Conservation (phyloP, 2,797 vertebrate species). For the Anisognathus igniventris region DNA sequence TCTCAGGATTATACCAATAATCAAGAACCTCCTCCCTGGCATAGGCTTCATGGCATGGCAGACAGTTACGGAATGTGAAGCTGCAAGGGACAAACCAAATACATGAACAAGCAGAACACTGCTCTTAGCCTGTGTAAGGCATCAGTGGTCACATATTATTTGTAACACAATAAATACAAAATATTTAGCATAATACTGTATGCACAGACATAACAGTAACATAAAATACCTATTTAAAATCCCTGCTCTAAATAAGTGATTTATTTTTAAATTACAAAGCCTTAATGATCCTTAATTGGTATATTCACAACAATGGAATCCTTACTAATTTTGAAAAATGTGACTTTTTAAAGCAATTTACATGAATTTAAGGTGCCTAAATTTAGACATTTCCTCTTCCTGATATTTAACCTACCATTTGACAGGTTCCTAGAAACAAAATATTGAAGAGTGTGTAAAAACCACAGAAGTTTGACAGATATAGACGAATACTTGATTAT, state of each 20-base stretch:
- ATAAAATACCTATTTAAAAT: background rate
- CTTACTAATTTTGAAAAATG: background rate
- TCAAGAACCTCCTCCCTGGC: too few species aligned
- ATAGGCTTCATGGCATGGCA: too few species aligned
- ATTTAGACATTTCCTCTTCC: background rate
- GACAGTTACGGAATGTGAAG: too few species aligned
- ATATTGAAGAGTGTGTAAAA: background rate
- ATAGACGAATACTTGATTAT: background rate
- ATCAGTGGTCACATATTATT: too few species aligned
- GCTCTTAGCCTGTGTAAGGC: too few species aligned
- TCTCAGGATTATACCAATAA: too few species aligned
- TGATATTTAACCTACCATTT: background rate
- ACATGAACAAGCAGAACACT: too few species aligned
- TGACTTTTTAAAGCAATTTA: background rate
- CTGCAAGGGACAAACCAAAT: too few species aligned
- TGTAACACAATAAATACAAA: too few species aligned
- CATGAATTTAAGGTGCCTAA: background rate
- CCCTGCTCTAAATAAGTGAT: background rate
- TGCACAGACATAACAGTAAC: too few species aligned
- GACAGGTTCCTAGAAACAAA: background rate
- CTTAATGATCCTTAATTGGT: background rate
- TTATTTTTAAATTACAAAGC: background rate
- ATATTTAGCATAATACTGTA: too few species aligned
- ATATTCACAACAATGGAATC: background rate
- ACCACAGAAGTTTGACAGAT: background rate